phyloP scores from a whole-genome alignment of 2,888 invertebrate species.

The Spisula subtruncata region DNA sequence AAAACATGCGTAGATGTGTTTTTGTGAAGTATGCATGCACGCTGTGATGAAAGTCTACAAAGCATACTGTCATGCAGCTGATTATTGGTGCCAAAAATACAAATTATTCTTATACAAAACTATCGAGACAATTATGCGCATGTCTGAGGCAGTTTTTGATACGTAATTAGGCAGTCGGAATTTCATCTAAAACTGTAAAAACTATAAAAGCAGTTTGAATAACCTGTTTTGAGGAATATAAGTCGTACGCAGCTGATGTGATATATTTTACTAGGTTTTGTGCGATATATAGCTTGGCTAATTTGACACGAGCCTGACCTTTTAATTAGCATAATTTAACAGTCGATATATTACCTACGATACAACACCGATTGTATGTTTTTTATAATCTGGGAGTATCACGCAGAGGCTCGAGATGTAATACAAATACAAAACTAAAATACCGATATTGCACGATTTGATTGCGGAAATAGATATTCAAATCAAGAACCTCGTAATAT shows the following conservation, averaged over 20 bases:
- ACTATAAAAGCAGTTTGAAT: constrained; percentile 4
- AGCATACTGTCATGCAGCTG: background rate
- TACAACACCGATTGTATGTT: too few relatives aligned
- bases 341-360: too few relatives aligned
- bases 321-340: too few relatives aligned
- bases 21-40: background rate
- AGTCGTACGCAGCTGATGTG: background rate
- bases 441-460: too few relatives aligned
- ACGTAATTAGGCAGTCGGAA: background rate
- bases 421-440: too few relatives aligned
- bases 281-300: too few relatives aligned
- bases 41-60: background rate
- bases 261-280: background rate
- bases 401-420: too few relatives aligned
- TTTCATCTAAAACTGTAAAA: background rate
- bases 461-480: background rate
- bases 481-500: too few relatives aligned
- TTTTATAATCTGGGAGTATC: too few relatives aligned
- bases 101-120: background rate
- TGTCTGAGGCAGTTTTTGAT: background rate
- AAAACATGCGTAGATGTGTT: background rate
- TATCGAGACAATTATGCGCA: background rate
- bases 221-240: background rate
- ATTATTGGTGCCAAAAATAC: background rate
- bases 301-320: too few relatives aligned